phyloP scores from a whole-genome alignment of 2,888 invertebrate genomes.

The Lasioglossum calceatum region DNA sequence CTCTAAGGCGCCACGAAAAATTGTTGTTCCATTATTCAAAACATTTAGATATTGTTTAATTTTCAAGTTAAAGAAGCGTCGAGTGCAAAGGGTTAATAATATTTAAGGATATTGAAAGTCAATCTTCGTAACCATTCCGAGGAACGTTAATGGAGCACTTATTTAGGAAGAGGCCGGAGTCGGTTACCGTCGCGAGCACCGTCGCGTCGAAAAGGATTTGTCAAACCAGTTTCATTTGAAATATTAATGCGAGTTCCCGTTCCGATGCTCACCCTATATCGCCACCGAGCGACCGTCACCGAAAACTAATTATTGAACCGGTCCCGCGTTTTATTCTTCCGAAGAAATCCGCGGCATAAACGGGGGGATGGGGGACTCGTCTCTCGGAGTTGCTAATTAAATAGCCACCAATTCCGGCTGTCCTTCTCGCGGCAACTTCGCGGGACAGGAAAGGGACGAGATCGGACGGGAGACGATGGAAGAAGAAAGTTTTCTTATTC shows the following conservation, averaged over 20 bases:
- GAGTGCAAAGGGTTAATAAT: not conserved
- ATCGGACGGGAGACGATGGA: not conserved
- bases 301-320: constrained; percentile 63
- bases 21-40: no score
- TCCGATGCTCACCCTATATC: constrained; percentile 16
- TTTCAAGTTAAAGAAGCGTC: no score
- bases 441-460: constrained; percentile 5
- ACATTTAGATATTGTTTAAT: no score
- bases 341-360: constrained; percentile 36
- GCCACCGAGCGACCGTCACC: constrained; percentile 11
- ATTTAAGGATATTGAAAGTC: not conserved
- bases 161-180: not conserved
- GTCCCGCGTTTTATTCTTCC: constrained; percentile 46
- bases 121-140: no score
- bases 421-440: constrained; percentile 56
- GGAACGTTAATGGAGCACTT: not conserved
- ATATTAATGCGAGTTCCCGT: not conserved
- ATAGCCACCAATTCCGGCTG: constrained; percentile 53
- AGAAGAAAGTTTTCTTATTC: constrained; percentile 63
- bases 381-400: constrained; percentile 64
- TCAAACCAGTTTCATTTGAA: not conserved
- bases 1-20: no score
- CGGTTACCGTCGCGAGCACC: not conserved
- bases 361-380: constrained; percentile 17
- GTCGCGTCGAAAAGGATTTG: not conserved